Base-by-base conservation (phyloP, 2,888 invertebrate species). In the Trichopoda pennipes region DNA sequence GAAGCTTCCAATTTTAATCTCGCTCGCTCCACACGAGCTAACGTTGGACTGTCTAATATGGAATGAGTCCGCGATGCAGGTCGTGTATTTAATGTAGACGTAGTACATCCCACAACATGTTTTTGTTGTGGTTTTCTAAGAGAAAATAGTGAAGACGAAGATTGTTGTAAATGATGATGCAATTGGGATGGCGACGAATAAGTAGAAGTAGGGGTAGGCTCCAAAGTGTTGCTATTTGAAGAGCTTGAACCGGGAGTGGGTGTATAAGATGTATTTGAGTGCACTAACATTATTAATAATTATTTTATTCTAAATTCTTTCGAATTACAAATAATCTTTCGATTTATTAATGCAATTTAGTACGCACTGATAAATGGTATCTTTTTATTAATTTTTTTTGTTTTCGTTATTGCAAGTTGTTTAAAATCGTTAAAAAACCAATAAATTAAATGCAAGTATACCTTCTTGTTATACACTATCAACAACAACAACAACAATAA, bases 1-100 rank as follows among this genome's bases (percentile, higher is more conserved):
- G 88, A 83, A 49, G 88, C 92, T 85, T 93, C 93, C 85, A 93
- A 91, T 78, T 93, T 90, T 84, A 93, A 88, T 85, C 93, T 92
- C 55, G 93, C 93, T 86, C 93, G 92, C 89, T 93, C 93, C 79
- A 93, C 93, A 85, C 93, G 91, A 81, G 93, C 93, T 86, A 93
- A 90, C 84, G 93, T 93, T 84, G 93, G 93, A 83, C 93, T 93
- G 88, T 93, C 93, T 86, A 93, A 90, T 85, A 93, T 92, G 73
- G 93, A 92, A 80, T 92, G 91, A 10, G 92, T 90, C 56, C 91
- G 88, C 81, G 90, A 90, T 12, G 89, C 89, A 12, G 89, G 89
- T 12, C 88, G 89, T 14, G 90, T 88, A 82, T 87, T 70, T 23
- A 80, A 55, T 23, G 68, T 80, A 10, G 76, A 76, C 44, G 51